Base-by-base conservation (phyloP, 1,140 invertebrate genomes). In the Linepithema humile region DNA sequence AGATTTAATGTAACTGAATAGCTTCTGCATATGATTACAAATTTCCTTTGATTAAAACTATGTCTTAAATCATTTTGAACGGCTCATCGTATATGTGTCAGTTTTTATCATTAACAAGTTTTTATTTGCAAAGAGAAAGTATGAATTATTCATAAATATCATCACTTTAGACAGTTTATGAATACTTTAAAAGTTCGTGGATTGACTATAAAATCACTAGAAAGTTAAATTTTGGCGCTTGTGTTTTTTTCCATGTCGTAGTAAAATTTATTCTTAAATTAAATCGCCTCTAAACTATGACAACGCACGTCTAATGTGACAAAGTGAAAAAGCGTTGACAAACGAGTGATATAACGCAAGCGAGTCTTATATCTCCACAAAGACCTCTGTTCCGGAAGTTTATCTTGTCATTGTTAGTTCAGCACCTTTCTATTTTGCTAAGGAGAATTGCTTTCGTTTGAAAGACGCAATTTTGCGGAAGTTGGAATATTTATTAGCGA, bases 241-340 rank as follows among this genome's bases (percentile, higher is more conserved):
- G 10, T 32, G 6, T 40, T 59, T 1, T 15, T 75, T 75, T 45
- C 26, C 26, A 35, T 62, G 17, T 20, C 48, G 10, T 50, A 50
- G 15, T 50, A 35, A 35, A 7, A 48, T 32, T 64, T 77, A 50
- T 40, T 59, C 59, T 73, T 53, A 38, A 48, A 77, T 77, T 65
- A 26, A 17, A 69, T 40, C 45, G 32, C 45, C 40, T 69, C 40
- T 9, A 7, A 15, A 29, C 26, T 32, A 26, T 45, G 12, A 29
- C 15, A 48, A 12, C 7, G 32, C 20, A 9, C 15, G 1, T 65
- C 17, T 50, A 38, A 53, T 20, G 35, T 17, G 10, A 23, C 38
- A 38, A 5, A 69, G 67, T 7, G n/a, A 20, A 10, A 40, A 69
- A 53, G 40, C 67, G 3, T 67, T 23, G 35, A 57, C 40, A 57